Evolutionary conservation across 2,113 vertebrate genomes (phyloP), one percentile per base, ranked within the genome.

Genomic region (Heteronetta atricapilla): DNA sequence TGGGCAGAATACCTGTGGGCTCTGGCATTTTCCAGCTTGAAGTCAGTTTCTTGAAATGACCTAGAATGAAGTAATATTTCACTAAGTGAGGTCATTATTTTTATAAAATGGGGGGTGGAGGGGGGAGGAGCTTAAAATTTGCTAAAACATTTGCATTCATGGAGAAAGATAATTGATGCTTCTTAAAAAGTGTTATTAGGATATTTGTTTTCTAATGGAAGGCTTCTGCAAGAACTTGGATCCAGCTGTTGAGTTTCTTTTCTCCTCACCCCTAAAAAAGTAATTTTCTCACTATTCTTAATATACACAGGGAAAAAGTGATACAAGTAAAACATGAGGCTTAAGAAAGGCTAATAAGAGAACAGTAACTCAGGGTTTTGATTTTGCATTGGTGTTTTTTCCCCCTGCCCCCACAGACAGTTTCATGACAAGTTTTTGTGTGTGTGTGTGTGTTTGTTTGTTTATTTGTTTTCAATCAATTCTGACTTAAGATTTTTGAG

Each of bases 291-390:
- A 5, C 19, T 72, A 75, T 63, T 19, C 4, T 64, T 48, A 59
- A 22, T 28, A 82, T 28, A 38, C 5, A 52, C 23, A 46, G 2
- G 0, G 4, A 4, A 12, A 2, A 58, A 17, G 9, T 18, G 38
- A 87, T 76, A 53, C 16, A 64, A 64, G 12, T 12, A 80, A 85
- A 64, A 4, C 2, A 15, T 48, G 38, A 60, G 23, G 34, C 11
- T 48, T 86, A 0, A 34, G 55, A 77, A 77, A 31, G 3, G 1
- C 3, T 62, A 58, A 7, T 34, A 58, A 69, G 13, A 88, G 14
- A 74, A 81, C 1, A 59, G 12, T 17, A 75, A 50, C 12, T 70
- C 52, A 26, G 11, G 72, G 26, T 4, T 42, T 62, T 73, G 29
- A 14, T 3, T 86, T 88, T 90, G 12, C 4, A 38, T 82, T 85